Base-by-base conservation (phyloP, 1,140 invertebrate species). In the Drosophila chauvacae region DNA sequence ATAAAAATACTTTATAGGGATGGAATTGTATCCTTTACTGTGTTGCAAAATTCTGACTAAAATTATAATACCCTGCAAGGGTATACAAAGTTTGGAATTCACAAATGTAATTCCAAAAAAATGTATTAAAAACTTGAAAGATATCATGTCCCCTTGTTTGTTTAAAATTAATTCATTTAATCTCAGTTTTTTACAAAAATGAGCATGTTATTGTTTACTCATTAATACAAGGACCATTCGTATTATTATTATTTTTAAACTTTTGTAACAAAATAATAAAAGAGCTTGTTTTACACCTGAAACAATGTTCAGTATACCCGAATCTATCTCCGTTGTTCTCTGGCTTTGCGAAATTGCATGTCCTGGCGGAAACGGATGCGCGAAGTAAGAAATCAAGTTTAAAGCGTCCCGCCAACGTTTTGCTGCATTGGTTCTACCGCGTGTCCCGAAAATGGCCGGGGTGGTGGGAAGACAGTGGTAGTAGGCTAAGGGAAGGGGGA, bases 351-450 rank as follows among this genome's bases (percentile, higher is more conserved):
- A 16, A 44, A 35, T 47, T 64, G 30, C 23, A 44, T 16, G 41
- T 37, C 58, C 33, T n/a, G 26, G 26, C 59, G 33, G 33, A 68
- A 72, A 42, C 44, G 55, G 53, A 72, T 60, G 55, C 35, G 26
- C 37, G 26, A 23, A 60, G 68, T 72, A 72, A 72, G 55, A 72
- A 72, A 72, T 72, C 69, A 72, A 72, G 37, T 72, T 72, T 72
- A 60, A 72, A 72, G 16, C 51, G 35, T 30, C 53, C 37, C 37
- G 18, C 53, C 26, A 18, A 55, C 57, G 37, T 42, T 72, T 58
- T 42, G 51, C 37, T 37, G 44, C 69, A 72, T 50, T 37, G 68
- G 0, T 33, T 53, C 20, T 28, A 33, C 68, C 50, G 41, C 64
- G 41, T 48, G 26, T 47, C 68, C 55, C 33, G 35, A n/a, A 37